phyloP scores from a whole-genome alignment of 2,113 vertebrate species.

The Barnardius zonarius region DNA sequence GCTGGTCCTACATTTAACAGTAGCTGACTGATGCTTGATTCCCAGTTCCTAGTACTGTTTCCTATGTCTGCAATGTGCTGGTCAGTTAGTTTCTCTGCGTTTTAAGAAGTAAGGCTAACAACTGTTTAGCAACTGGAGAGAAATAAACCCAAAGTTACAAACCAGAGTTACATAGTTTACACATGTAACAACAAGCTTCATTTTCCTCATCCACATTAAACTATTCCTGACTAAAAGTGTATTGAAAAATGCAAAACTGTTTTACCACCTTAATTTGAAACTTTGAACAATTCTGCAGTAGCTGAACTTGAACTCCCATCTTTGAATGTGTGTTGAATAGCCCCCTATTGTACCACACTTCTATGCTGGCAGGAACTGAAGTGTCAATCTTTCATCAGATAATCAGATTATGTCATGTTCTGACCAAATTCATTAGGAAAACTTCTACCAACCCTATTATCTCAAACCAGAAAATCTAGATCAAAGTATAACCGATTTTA shows the following conservation, averaged over 20 bases:
- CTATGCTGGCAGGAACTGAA: slow-evolving; percentile 47
- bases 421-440: slow-evolving; percentile 62
- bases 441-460: slow-evolving; percentile 58
- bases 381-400: slow-evolving; percentile 41
- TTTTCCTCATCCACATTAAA: background rate
- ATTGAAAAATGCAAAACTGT: background rate
- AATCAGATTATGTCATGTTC: slow-evolving; percentile 48
- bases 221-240: background rate
- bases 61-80: background rate
- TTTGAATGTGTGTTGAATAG: slow-evolving; percentile 41
- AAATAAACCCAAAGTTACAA: background rate
- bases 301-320: slow-evolving; percentile 66
- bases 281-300: background rate
- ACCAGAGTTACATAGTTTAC: background rate
- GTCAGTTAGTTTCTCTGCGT: background rate
- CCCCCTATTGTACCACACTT: slow-evolving; percentile 19
- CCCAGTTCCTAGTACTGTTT: background rate
- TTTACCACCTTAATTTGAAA: background rate
- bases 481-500: slow-evolving; percentile 54
- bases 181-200: background rate
- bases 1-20: background rate
- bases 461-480: slow-evolving; percentile 59
- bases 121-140: background rate
- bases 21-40: background rate
- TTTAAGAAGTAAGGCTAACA: background rate